Evolutionary conservation across 2,113 vertebrate species (phyloP), one percentile per base, ranked within the genome.

Genomic region (Cathartes aura): DNA sequence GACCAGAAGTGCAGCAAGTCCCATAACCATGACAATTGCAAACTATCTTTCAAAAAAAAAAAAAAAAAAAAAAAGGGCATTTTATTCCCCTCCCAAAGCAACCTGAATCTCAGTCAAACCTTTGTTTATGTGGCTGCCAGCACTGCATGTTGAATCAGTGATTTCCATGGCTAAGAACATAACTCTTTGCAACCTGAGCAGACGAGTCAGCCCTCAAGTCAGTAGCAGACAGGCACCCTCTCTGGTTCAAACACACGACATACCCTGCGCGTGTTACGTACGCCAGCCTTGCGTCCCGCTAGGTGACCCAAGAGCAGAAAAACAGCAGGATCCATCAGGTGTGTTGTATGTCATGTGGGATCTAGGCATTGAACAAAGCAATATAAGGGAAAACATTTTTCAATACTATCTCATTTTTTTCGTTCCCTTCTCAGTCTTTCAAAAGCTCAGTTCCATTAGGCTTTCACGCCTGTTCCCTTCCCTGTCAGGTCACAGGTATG

Each of bases 201-300:
- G 59, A 50, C 1, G 5, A 82, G 32, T 15, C 45, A 82, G 34
- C 36, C 45, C 58, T 30, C 0, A 0, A 72, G 63, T 30, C 73
- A 38, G 79, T 1, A 86, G 59, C 68, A 47, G 71, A 4, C n/a
- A 5, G 6, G 20, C 3, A 9, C 26, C 43, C 19, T 12, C 62
- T 14, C 22, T 43, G 29, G 21, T 36, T 50, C 38, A 62, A 42
- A 68, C 15, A 17, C 38, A 29, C 3, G 0, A 14, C 30, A 1
- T 3, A 19, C 5, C 9, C 36, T 15, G 15, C 2, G 1, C 0
- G 2, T 8, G 14, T 27, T 29, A 32, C 1, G 2, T 11, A 47
- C 8, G 20, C 24, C 59, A 67, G 32, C 32, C 23, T 64, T 5
- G 34, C 1, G 3, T 29, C 5, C 19, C 3, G 1, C 23, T 27